Base-by-base conservation (phyloP, 2,888 invertebrate genomes). In the Vesta saturnalis region DNA sequence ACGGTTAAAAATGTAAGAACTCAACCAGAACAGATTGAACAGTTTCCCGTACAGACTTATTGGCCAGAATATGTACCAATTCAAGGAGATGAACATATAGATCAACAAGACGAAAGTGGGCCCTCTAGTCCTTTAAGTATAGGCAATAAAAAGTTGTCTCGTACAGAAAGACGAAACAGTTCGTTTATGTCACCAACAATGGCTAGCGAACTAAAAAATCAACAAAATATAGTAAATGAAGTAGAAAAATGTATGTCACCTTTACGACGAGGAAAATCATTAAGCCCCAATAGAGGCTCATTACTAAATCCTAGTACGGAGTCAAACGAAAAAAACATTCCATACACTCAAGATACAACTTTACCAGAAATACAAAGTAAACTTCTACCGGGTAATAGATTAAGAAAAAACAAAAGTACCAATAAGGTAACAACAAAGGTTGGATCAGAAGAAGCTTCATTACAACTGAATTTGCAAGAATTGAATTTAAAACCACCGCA, bases 101-200 rank as follows among this genome's bases (percentile, higher is more conserved):
- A n/a, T 12, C 8, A 39, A 1, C 39, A 39, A 39, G n/a, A n/a
- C n/a, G n/a, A n/a, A n/a, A n/a, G n/a, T n/a, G n/a, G n/a, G n/a
- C n/a, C n/a, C n/a, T n/a, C n/a, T n/a, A n/a, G n/a, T n/a, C n/a
- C n/a, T n/a, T n/a, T n/a, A n/a, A n/a, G n/a, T n/a, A n/a, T n/a
- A n/a, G n/a, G n/a, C n/a, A n/a, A n/a, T n/a, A n/a, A 19, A 23
- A 46, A 14, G 14, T 3, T 15, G 18, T 23, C 35, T 22, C 1
- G 10, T 22, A 47, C 10, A n/a, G 3, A 39, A 8, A 61, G 39
- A 43, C 19, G 46, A 12, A 21, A 56, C 5, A 49, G 18, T 49
- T 59, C 66, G 1, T 83, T 82, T 64, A 83, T 84, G 83, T 78
- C 77, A 0, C 83, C 83, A 1, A 84, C 83, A 0, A 74, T 82